Base-by-base conservation (phyloP, 2,888 invertebrate genomes). In the Deilephila porcellus region DNA sequence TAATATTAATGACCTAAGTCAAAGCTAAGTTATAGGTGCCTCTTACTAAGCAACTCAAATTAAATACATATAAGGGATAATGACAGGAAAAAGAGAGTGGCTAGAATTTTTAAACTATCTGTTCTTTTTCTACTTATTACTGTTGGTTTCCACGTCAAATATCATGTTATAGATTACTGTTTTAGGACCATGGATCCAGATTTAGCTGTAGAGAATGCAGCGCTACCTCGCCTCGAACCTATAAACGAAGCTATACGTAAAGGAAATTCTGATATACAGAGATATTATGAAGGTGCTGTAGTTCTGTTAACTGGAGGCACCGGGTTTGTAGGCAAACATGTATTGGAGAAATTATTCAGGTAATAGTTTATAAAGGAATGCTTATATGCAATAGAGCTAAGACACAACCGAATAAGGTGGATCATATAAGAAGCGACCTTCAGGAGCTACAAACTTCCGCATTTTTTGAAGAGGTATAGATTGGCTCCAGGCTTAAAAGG, bases 241-340 rank as follows among this genome's bases (percentile, higher is more conserved):
- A 60, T 71, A 1, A 71, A 60, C 32, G 20, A 56, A 17, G 17
- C n/a, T 14, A 60, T 20, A n/a, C 19, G n/a, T 34, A 34, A n/a
- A 60, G 71, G 71, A 34, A 60, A 60, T n/a, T 71, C 71, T 17
- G 59, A 71, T 3, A 71, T 71, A 59, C 71, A 71, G 20, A 56
- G 37, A 32, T 71, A 60, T 34, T 71, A 71, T 8, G 56, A 56
- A 34, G 19, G 56, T 8, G 32, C 59, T 8, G 60, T 71, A 2
- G 29, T 56, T 8, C 70, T 73, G 14, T 56, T 78, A 45, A 76
- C 78, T 1, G 78, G 78, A 1, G 75, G 75, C 1, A 71, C 76
- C 7, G 78, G 78, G 17, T 78, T 70, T 34, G 64, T 78, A 32
- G 78, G 76, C 25, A 76, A 78, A 25, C 78, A 78, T 71, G 45